phyloP scores from a whole-genome alignment of 1,140 invertebrate genomes.

The Lepidurus arcticus region DNA sequence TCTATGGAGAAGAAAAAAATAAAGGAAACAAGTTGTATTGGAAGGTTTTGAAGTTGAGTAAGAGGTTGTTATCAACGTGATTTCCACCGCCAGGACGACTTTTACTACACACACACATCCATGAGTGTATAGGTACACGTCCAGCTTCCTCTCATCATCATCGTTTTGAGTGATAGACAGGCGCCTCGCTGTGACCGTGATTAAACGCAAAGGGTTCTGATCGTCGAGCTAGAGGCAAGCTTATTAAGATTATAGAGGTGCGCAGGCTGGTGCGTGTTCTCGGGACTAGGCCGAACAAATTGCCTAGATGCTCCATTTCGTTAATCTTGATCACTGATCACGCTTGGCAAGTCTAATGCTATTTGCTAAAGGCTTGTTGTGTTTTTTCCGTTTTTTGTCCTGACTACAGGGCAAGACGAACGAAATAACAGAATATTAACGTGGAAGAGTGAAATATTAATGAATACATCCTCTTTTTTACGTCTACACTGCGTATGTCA shows the following conservation, averaged over 20 bases:
- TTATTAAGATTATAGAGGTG: not conserved
- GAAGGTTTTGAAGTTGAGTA: constrained; percentile 16
- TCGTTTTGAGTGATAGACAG: not conserved
- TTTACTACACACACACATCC: no score
- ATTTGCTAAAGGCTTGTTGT: not conserved
- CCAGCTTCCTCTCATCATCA: not conserved
- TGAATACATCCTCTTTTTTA: no score
- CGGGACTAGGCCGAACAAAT: not conserved
- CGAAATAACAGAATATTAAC: no score
- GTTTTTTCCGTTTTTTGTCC: no score
- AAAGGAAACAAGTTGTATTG: no score
- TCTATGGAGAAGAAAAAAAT: no score
- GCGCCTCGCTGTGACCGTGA: constrained; percentile 13
- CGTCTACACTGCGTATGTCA: no score
- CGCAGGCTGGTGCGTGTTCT: not conserved
- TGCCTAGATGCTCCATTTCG: not conserved
- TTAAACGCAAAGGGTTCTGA: constrained; percentile 10
- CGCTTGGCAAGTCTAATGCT: not conserved
- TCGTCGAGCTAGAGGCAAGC: not conserved
- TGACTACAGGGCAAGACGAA: no score
- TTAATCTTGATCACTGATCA: not conserved
- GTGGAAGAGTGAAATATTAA: no score
- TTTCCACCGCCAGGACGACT: not conserved
- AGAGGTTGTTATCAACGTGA: constrained; percentile 3
- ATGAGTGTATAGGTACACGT: no score